Evolutionary conservation across 2,113 vertebrate genomes (phyloP).

Genomic region (Ailurus styani): DNA sequence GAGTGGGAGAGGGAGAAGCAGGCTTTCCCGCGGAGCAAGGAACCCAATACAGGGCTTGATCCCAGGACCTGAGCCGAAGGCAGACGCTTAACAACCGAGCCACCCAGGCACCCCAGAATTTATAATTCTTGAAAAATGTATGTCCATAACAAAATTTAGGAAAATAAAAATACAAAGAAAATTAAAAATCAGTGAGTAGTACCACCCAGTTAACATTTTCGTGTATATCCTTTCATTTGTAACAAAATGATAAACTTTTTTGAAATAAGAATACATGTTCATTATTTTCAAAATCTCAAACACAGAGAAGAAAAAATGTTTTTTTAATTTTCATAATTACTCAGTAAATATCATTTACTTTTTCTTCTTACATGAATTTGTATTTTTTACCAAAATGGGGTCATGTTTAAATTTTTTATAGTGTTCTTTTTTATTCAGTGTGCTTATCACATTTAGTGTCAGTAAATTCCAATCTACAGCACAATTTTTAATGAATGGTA

Average conservation of each 20-base stretch:
- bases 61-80: too few relatives aligned
- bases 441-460: not conserved
- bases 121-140: not conserved
- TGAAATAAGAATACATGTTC: not conserved
- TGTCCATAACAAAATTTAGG: not conserved
- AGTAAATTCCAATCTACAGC: not conserved
- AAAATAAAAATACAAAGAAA: not conserved
- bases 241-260: not conserved
- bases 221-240: not conserved
- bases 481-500: not conserved
- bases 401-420: not conserved
- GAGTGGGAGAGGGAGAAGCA: too few relatives aligned
- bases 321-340: not conserved
- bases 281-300: not conserved
- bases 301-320: not conserved
- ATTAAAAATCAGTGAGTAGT: not conserved
- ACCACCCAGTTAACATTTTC: not conserved
- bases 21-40: too few relatives aligned
- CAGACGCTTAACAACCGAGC: too few relatives aligned
- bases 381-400: not conserved
- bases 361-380: not conserved
- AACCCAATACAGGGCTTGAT: too few relatives aligned
- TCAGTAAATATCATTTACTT: not conserved
- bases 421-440: not conserved
- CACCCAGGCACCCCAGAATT: not conserved